Percentiles rank a stretch among this genome's conserved stretches.
phyloP scores from a whole-genome alignment of 2,113 vertebrate species.

The Heterochromis multidens region DNA sequence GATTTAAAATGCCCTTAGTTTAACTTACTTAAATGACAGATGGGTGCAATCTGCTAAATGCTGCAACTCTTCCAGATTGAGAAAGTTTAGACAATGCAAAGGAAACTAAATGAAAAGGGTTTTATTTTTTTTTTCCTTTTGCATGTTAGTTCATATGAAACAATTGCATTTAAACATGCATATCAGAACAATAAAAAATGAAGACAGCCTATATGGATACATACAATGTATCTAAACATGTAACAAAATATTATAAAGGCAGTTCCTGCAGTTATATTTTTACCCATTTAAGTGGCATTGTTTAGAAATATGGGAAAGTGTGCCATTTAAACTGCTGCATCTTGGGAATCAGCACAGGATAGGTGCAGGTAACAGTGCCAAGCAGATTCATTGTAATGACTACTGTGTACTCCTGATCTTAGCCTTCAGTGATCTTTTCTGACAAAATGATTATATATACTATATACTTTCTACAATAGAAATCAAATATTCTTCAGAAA shows the following conservation, averaged over 20 bases:
- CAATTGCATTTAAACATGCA: background rate
- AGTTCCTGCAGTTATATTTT: background rate
- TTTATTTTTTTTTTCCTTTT: background rate
- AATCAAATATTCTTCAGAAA: too few relatives aligned
- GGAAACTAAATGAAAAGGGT: constrained; percentile 7
- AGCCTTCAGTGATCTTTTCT: too few relatives aligned
- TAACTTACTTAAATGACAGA: constrained; percentile 39
- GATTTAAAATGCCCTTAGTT: constrained; percentile 36
- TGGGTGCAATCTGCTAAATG: constrained; percentile 36
- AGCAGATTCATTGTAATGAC: too few relatives aligned
- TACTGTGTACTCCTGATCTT: too few relatives aligned
- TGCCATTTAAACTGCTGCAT: too few relatives aligned
- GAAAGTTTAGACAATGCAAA: constrained; percentile 34
- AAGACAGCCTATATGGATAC: background rate
- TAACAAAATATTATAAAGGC: background rate
- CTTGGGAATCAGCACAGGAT: too few relatives aligned
- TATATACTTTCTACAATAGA: too few relatives aligned
- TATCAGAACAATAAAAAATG: background rate
- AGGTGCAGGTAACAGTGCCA: too few relatives aligned
- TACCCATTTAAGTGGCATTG: background rate
- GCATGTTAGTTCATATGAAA: background rate
- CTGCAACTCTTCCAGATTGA: background rate
- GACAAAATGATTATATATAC: too few relatives aligned
- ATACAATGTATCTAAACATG: background rate
- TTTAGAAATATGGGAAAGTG: background rate